phyloP scores from a whole-genome alignment of 2,113 vertebrate species.

The rabbit (Oryctolagus cuniculus) region DNA sequence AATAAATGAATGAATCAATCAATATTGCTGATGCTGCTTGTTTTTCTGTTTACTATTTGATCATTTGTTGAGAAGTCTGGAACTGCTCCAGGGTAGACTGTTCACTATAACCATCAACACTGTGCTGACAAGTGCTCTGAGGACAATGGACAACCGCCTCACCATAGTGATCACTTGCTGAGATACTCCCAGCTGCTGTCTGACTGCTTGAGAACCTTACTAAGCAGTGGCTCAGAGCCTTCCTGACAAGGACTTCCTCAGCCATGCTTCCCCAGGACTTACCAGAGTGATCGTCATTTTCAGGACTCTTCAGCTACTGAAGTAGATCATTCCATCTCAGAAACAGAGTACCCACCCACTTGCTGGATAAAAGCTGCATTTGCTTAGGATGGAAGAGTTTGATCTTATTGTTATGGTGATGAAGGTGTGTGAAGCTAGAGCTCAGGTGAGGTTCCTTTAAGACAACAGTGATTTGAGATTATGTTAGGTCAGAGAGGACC shows the following conservation, averaged over 20 bases:
- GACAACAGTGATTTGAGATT: slow-evolving; percentile 12
- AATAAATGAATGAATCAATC: neutral
- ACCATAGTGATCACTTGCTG: neutral
- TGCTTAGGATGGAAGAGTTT: neutral
- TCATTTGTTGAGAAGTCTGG: neutral
- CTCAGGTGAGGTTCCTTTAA: neutral
- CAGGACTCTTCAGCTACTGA: neutral
- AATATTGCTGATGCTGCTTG: neutral
- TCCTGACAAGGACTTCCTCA: neutral
- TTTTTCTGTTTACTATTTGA: neutral
- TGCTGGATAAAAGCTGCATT: neutral
- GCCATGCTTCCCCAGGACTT: neutral
- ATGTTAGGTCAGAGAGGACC: neutral
- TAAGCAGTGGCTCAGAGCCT: neutral
- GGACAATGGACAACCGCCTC: neutral
- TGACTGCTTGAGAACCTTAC: neutral
- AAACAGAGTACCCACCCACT: neutral
- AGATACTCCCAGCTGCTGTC: neutral
- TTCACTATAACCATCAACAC: neutral
- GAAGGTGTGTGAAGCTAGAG: neutral
- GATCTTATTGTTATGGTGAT: neutral
- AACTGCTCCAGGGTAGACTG: neutral
- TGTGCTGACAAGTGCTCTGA: neutral
- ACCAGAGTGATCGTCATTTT: neutral
- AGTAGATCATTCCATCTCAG: neutral